Base-by-base conservation (phyloP, 2,888 invertebrate species). In the Cactoblastis cactorum region DNA sequence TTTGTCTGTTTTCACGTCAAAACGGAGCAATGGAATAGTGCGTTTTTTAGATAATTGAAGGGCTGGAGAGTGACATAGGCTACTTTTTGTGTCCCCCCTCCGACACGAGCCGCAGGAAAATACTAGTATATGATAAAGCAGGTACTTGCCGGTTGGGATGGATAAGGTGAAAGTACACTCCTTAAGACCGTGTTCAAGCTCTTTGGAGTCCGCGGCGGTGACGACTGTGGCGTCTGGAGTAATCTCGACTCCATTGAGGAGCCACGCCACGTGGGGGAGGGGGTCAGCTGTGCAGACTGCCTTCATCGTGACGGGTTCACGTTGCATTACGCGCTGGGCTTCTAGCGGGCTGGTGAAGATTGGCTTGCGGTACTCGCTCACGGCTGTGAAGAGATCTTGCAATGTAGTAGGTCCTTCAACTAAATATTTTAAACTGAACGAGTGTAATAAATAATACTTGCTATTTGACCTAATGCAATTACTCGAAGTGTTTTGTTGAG, bases 271-370 rank as follows among this genome's bases (percentile, higher is more conserved):
- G 61, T 96, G 95, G 0, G 98, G 98, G 56, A 93, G 90, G 0
- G 98, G 98, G 86, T 97, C 96, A 5, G 97, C 98, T 24, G 95
- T 94, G 64, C 98, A 93, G 14, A 95, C 92, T 0, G 95, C 94
- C 41, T 92, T 91, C 63, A 96, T 83, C 0, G 91, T 91, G 1
- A 93, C 93, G 0, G 93, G 91, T 39, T 93, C 92, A 34, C 93
- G 92, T 68, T 95, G 94, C 57, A 93, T 91, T 24, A 94, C 92
- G n/a, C 93, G 92, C 53, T 92, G 91, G 39, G 95, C 94, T 58
- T 91, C 83, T 9, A 96, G 78, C 0, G 93, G 93, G 48, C 90
- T 83, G 5, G 92, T 93, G 63, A 96, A 90, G 67, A 94, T 94
- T 0, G 97, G 96, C 66, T 94, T 93, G 48, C 96, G 92, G 54